phyloP scores from a whole-genome alignment of 2,113 vertebrate species.

The Sisor rabdophorus region DNA sequence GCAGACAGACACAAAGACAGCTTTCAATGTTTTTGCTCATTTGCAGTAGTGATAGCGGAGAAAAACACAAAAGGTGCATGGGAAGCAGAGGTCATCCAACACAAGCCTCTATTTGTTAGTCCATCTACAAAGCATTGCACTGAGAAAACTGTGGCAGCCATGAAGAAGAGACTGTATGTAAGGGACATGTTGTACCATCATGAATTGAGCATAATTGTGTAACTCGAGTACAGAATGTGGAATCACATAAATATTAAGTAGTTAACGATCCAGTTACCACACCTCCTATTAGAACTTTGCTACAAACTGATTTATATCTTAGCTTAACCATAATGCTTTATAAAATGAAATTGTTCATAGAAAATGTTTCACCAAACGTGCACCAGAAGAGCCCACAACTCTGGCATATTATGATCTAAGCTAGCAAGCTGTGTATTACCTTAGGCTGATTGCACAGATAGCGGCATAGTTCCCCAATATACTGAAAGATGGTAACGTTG shows the following conservation, averaged over 20 bases:
- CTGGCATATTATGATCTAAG: background rate
- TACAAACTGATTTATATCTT: background rate
- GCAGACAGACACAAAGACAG: constrained; percentile 59
- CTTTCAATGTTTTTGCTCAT: constrained; percentile 57
- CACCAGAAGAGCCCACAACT: background rate
- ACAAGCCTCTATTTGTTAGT: constrained; percentile 56
- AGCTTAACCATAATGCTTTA: too few relatives aligned
- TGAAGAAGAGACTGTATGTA: background rate
- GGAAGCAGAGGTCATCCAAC: constrained; percentile 41
- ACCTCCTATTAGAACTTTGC: background rate
- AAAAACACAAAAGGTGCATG: constrained; percentile 28
- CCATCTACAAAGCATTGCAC: constrained; percentile 35
- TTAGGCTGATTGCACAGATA: constrained; percentile 89
- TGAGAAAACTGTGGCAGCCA: background rate
- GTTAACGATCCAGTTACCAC: background rate
- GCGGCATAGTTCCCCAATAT: constrained; percentile 90
- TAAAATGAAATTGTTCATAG: too few relatives aligned
- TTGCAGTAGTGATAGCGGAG: constrained; percentile 22
- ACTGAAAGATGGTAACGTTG: constrained; percentile 87
- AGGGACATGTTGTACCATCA: background rate
- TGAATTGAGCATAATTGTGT: background rate
- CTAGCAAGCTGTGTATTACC: constrained; percentile 63
- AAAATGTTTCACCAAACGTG: background rate
- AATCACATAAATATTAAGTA: background rate
- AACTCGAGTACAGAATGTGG: background rate